Evolutionary conservation across 1,140 invertebrate genomes (phyloP), one percentile per base, ranked within the genome.

Genomic region (Drosophila equinoxialis): DNA sequence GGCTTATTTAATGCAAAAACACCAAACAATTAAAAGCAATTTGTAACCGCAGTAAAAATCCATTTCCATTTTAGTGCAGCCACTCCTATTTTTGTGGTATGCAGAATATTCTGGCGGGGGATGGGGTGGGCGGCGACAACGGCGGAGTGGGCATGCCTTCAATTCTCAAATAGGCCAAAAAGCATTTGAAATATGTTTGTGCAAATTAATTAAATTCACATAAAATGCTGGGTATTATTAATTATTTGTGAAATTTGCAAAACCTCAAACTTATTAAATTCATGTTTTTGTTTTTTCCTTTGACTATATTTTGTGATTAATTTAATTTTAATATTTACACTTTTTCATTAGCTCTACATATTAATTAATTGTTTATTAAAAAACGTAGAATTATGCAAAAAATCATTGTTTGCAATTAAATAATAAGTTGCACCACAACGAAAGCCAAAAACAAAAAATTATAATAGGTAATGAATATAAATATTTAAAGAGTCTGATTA

Each of bases 191-290:
- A 73, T 69, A 85, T 75, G 78, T 84, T 75, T 68, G 63, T 17
- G 33, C 64, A 79, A 81, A 87, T 87, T 86, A 86, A 86, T 86
- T 86, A 87, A 87, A 79, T 74, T 76, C 64, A 67, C 72, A 79
- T 71, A 87, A 65, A 68, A 55, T 3, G 55, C 14, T 71, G 42
- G 71, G 54, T 68, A 75, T 79, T 87, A 79, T 77, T 87, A 79
- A 87, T 86, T 77, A 86, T 79, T 67, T 55, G 37, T 11, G 37
- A 39, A 39, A 13, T 39, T 13, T 39, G 14, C 33, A 30, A 30
- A 30, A 30, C 1, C 45, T n/a, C 13, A 17, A n/a, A 4, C 13
- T 8, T 14, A 54, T 35, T 54, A 54, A n/a, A 11, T 23, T 51
- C 3, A 5, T 57, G 6, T 72, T 75, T 57, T 30, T 6, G 30